Evolutionary conservation across 2,888 invertebrate genomes (phyloP).

Genomic region (Laspeyria flexula): DNA sequence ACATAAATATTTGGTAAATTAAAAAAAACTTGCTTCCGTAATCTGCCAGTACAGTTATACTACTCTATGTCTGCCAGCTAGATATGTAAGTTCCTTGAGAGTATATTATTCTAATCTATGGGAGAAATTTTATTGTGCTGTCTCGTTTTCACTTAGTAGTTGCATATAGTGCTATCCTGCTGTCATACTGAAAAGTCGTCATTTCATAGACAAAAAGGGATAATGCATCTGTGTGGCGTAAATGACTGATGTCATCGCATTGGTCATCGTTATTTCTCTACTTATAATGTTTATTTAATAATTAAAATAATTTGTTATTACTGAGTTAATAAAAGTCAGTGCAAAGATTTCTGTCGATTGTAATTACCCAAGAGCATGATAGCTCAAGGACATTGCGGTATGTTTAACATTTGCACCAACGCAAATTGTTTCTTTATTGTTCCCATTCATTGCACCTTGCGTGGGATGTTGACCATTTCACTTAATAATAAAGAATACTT

Average conservation of each 20-base stretch:
- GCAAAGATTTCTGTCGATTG: slow-evolving; percentile 16
- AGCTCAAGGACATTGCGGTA: slow-evolving; percentile 62
- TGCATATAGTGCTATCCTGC: slow-evolving; percentile 12
- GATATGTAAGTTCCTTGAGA: too few relatives aligned
- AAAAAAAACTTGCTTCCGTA: too few relatives aligned
- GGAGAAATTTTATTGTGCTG: too few relatives aligned
- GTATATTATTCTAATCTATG: too few relatives aligned
- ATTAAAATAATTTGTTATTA: slow-evolving; percentile 18
- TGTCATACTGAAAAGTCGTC: slow-evolving; percentile 16
- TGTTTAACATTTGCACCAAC: slow-evolving; percentile 49
- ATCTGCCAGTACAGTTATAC: too few relatives aligned
- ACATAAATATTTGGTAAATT: too few relatives aligned
- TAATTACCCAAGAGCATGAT: slow-evolving; percentile 33
- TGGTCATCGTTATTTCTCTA: slow-evolving; percentile 40
- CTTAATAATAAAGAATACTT: slow-evolving; percentile 32
- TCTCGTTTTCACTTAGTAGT: slow-evolving; percentile 12
- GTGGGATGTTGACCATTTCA: slow-evolving; percentile 74
- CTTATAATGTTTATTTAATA: slow-evolving; percentile 41
- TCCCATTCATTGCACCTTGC: slow-evolving; percentile 67
- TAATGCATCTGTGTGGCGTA: slow-evolving; percentile 37
- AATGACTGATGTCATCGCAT: slow-evolving; percentile 68
- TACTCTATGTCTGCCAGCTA: too few relatives aligned
- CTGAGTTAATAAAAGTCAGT: slow-evolving; percentile 23
- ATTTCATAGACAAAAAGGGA: slow-evolving; percentile 28
- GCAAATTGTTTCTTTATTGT: slow-evolving; percentile 53